Evolutionary conservation across 2,888 invertebrate species (phyloP).

Genomic region (Epistrophella euchroma): DNA sequence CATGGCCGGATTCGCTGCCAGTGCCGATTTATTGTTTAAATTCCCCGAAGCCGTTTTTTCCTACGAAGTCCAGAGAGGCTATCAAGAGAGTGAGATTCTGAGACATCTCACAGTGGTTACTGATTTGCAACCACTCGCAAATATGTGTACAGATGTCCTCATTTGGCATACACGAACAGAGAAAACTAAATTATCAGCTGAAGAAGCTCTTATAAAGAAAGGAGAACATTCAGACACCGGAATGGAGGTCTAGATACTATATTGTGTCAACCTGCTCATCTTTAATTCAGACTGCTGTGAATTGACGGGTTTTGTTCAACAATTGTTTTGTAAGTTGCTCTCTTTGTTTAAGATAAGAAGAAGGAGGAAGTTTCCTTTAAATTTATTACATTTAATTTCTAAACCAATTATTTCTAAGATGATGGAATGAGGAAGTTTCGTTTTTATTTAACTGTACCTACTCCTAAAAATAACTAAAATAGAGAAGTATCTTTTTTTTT

Average conservation of each 20-base stretch:
- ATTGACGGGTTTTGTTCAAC: background rate
- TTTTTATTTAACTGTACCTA: too few species aligned
- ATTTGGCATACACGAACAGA: slow-evolving; percentile 99
- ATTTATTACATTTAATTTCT: background rate
- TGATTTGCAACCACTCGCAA: slow-evolving; percentile 95
- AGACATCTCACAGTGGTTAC: slow-evolving; percentile 89
- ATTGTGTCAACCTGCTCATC: slow-evolving; percentile 14
- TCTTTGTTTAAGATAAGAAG: slow-evolving; percentile 34
- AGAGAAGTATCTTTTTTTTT: too few species aligned
- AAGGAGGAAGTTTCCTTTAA: background rate
- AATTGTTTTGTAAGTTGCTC: slow-evolving; percentile 16
- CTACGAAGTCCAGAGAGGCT: slow-evolving; percentile 93
- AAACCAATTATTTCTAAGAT: too few species aligned
- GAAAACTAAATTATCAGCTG: slow-evolving; percentile 90
- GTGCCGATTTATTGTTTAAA: slow-evolving; percentile 89
- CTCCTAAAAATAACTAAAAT: too few species aligned
- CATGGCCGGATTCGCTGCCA: slow-evolving; percentile 98
- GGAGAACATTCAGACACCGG: slow-evolving; percentile 86
- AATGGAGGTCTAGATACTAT: slow-evolving; percentile 85
- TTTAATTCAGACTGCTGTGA: slow-evolving; percentile 59
- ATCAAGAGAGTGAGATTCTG: slow-evolving; percentile 94
- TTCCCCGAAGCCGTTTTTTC: slow-evolving; percentile 91
- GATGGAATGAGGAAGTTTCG: too few species aligned
- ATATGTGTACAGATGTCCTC: slow-evolving; percentile 95
- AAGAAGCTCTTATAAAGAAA: slow-evolving; percentile 85